Evolutionary conservation across 2,113 vertebrate species (phyloP).

Genomic region (Tyrannus savana): DNA sequence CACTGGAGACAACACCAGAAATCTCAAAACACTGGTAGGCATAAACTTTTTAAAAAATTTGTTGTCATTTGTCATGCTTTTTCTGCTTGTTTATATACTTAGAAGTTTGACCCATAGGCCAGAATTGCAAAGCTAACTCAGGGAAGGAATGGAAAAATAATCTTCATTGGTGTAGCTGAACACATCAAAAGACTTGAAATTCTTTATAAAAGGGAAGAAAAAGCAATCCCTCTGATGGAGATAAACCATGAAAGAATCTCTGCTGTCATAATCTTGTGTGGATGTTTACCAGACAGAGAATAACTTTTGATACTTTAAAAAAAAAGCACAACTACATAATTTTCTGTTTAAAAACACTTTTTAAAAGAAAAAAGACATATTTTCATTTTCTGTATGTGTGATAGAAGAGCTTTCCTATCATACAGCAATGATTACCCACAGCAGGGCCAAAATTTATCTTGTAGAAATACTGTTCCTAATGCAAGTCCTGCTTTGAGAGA

Average conservation of each 20-base stretch:
- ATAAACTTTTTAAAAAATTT: not conserved
- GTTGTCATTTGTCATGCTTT: not conserved
- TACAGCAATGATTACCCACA: not conserved
- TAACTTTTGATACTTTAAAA: not conserved
- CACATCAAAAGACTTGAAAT: not conserved
- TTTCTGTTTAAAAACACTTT: not conserved
- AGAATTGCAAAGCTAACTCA: not conserved
- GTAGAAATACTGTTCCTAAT: not conserved
- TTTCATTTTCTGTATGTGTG: not conserved
- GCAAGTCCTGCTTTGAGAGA: not conserved
- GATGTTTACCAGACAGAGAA: not conserved
- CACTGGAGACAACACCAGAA: not conserved
- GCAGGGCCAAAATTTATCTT: not conserved
- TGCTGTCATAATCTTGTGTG: not conserved
- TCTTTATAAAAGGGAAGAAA: not conserved
- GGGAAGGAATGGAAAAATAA: not conserved
- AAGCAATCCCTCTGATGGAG: not conserved
- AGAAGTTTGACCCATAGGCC: not conserved
- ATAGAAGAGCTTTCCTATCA: not conserved
- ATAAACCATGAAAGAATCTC: not conserved
- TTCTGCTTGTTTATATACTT: not conserved
- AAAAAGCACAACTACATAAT: not conserved
- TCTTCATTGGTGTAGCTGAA: not conserved
- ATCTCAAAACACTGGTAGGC: not conserved
- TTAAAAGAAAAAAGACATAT: fast-evolving